Base-by-base conservation (phyloP, 2,797 vertebrate genomes). In the Melanotaenia parkinsoni region DNA sequence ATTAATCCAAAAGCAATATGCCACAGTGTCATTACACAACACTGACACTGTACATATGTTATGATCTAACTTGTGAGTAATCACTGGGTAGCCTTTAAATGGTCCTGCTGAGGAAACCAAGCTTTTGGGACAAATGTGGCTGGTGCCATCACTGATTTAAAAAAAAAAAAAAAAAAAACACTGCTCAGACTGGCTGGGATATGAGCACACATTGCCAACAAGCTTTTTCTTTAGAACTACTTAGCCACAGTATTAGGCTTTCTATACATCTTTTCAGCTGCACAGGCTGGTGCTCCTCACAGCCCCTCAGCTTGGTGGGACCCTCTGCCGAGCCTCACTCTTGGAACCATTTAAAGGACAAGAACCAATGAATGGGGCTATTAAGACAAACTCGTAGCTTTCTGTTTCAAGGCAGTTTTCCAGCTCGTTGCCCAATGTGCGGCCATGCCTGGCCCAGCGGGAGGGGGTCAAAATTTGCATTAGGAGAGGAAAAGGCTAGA, bases 281-380 rank as follows among this genome's bases (percentile, higher is more conserved):
- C 71, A 37, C 67, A 67, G 70, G 35, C 72, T 61, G 59, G 40
- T 64, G 74, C 76, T 74, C 56, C 6, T 64, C 60, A 45, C 63
- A 68, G 45, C 61, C 70, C 54, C 76, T 84, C 64, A 59, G 75
- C 77, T 83, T 50, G 75, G 50, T 50, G 75, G 50, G 69, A 80
- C 67, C 82, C 81, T 70, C 84, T 79, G 70, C 57, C 14, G 67
- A 78, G 74, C 51, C 70, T 77, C 70, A 58, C 78, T 51, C 72
- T 74, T 81, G 54, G 76, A 87, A 50, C 60, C 69, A 35, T 83
- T 81, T 82, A 70, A 81, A 83, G 75, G 57, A 68, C 83, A 78
- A 76, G 61, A 75, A 75, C 59, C 43, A 38, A 72, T 91, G 87
- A 91, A 92, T 81, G 85, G 85, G 79, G 73, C 87, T 66, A 86